Base-by-base conservation (phyloP, 2,888 invertebrate genomes). In the Drosophila rellima region DNA sequence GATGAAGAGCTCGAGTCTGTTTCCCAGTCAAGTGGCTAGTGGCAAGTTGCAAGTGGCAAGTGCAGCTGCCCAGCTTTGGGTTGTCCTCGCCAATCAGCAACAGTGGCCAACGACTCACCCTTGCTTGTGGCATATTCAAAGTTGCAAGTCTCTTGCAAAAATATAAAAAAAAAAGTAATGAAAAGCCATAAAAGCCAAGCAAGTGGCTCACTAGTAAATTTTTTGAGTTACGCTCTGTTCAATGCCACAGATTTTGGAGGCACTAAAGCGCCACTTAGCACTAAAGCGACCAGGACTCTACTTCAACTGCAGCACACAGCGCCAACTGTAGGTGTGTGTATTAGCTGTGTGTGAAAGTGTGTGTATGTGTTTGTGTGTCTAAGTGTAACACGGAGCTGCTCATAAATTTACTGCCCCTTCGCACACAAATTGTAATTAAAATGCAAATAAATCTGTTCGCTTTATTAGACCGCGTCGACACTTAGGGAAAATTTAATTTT, bases 251-350 rank as follows among this genome's bases (percentile, higher is more conserved):
- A 83, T 83, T 83, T 88, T 63, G 70, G 70, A 83, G 87, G 84
- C 75, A 81, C 89, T 83, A 86, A 83, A 83, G 83, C 89, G 82
- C 61, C 87, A 83, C 83, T 89, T 84, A 83, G 73, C 79, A 81
- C 85, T 87, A 89, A 83, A 83, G 73, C 80, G 73, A 42, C 68
- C 80, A 47, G 78, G 62, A 76, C 67, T 35, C 69, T 23, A 57
- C 61, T 50, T 37, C 64, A 42, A 55, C 52, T 42, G 20, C 40
- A 57, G 40, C 33, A 31, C 37, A 48, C 51, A 31, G 13, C 47
- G 23, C 26, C 17, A 40, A 47, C 11, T 17, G 15, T 50, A 39
- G 47, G 18, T 40, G 39, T 35, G 33, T 0, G 17, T 23, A 18
- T 20, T 17, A 3, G 1, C 18, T 18, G 20, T 37, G 18, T 33